Conservation (phyloP, 2,113 vertebrate species). For the Apaloderma vittatum region DNA sequence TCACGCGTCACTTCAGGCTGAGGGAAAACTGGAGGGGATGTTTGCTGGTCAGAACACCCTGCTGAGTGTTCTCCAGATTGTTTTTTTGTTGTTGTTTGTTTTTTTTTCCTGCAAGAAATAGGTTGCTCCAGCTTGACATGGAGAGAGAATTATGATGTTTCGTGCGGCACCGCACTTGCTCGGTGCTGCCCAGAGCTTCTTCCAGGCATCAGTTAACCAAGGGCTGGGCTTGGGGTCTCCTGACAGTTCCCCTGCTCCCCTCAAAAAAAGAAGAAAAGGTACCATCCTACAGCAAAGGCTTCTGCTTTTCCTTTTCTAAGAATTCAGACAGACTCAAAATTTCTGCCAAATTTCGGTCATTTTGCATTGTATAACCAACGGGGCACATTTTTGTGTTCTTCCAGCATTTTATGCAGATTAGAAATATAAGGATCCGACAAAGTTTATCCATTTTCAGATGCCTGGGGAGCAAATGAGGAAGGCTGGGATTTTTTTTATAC, state of each 20-base stretch:
- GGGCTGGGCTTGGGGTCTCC: background rate
- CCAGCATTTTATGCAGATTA: background rate
- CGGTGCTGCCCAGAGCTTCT: background rate
- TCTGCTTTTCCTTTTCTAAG: background rate
- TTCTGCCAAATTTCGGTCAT: background rate
- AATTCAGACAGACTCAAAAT: background rate
- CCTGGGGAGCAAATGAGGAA: background rate
- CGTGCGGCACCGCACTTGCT: background rate
- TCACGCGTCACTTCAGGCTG: background rate
- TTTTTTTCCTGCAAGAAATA: background rate
- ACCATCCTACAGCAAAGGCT: background rate
- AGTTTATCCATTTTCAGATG: background rate
- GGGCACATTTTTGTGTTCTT: background rate
- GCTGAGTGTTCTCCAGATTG: background rate
- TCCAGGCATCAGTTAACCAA: accelerated
- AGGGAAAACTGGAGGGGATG: background rate
- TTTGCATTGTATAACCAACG: background rate
- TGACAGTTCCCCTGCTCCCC: too few relatives aligned
- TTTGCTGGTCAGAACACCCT: background rate
- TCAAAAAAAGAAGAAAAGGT: background rate
- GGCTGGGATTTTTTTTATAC: background rate
- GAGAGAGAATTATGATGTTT: background rate
- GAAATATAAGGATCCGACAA: background rate
- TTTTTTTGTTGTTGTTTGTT: background rate
- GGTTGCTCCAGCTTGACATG: background rate